Conservation (phyloP, 2,797 vertebrate genomes). For the Nothura maculosa region DNA sequence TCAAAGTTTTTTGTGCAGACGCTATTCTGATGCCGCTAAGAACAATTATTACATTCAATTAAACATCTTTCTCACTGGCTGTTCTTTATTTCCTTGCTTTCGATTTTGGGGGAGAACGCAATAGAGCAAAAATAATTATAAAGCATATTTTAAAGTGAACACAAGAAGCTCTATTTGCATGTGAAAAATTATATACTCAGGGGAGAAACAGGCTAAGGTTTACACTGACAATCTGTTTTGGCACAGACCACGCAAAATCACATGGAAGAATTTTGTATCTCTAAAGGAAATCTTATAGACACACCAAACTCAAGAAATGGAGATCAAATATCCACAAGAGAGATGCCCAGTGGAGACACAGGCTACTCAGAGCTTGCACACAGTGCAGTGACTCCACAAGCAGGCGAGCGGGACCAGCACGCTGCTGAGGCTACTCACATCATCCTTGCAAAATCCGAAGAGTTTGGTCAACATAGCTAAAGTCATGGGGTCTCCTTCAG, state of each 20-base stretch:
- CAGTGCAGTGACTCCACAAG: not conserved
- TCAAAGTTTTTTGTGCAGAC: conserved; percentile 28
- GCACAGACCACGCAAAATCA: not conserved
- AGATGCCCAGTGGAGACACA: not conserved
- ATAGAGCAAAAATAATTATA: conserved; percentile 60
- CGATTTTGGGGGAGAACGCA: not conserved
- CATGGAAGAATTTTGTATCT: conserved; percentile 30
- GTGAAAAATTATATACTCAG: conserved; percentile 23
- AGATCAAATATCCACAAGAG: conserved; percentile 4
- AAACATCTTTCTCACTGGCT: conserved; percentile 46
- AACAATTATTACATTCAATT: conserved; percentile 43
- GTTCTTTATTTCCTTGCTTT: conserved; percentile 41
- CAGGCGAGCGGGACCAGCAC: not conserved
- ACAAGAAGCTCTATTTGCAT: conserved; percentile 50
- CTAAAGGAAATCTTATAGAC: conserved; percentile 22
- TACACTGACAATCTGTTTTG: conserved; percentile 44
- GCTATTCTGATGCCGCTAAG: conserved; percentile 11
- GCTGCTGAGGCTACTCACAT: rapidly evolving
- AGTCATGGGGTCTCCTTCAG: conserved; percentile 3
- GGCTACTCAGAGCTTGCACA: not conserved
- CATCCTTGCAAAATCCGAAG: not conserved
- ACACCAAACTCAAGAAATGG: not conserved
- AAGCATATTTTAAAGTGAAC: conserved; percentile 52
- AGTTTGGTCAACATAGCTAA: conserved; percentile 32
- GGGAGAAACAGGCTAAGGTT: conserved; percentile 35